Evolutionary conservation across 2,797 vertebrate genomes (phyloP).

Genomic region (Gymnodraco acuticeps): DNA sequence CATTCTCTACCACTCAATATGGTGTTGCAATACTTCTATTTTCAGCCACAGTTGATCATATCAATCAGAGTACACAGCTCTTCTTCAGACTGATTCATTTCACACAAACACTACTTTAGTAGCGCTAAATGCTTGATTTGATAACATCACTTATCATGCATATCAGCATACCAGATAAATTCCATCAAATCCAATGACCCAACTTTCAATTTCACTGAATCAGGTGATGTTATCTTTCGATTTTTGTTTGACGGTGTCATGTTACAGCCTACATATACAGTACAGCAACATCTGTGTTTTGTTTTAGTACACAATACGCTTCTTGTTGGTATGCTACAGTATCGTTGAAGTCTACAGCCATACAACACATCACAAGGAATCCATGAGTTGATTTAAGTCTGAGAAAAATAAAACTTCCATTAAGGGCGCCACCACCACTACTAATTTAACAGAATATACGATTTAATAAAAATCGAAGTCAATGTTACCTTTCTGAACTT

Average conservation of each 20-base stretch:
- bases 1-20: not conserved
- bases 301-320: not conserved
- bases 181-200: not conserved
- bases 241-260: too few relatives aligned
- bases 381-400: not conserved
- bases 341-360: not conserved
- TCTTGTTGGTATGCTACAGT: not conserved
- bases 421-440: not conserved
- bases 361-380: not conserved
- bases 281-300: not conserved
- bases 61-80: too few relatives aligned
- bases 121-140: not conserved
- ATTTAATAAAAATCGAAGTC: not conserved
- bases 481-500: constrained; percentile 82
- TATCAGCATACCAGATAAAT: too few relatives aligned
- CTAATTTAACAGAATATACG: not conserved
- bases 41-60: too few relatives aligned
- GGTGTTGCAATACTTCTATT: not conserved
- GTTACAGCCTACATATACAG: not conserved
- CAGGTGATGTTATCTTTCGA: too few relatives aligned
- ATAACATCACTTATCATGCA: not conserved
- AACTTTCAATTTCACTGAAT: not conserved
- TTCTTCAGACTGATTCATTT: too few relatives aligned
- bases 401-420: not conserved
- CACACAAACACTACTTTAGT: not conserved